These are phyloP conservation scores for Odontophorus gujanensis DNA, from an alignment of 2,113 vertebrate genomes.

Conservation along the genomic window DNA sequence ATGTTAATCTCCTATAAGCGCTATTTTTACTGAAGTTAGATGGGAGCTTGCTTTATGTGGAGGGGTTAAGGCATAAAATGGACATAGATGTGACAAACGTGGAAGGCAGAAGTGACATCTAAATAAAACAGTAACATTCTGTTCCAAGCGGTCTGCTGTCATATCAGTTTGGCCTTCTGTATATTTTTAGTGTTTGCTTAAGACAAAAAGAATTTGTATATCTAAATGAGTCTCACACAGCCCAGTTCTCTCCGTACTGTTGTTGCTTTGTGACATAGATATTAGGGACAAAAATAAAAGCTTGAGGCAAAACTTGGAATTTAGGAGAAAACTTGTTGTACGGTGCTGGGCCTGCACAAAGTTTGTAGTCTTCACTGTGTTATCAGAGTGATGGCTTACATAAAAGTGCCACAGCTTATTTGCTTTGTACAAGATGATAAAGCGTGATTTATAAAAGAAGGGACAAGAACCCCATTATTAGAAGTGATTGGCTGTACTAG, in stretches of 20 bases:
- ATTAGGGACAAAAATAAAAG: neutral
- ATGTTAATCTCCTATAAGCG: neutral
- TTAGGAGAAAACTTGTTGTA: too few species aligned
- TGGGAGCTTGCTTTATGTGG: neutral
- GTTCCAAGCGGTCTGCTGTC: neutral
- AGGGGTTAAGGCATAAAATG: neutral
- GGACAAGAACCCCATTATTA: neutral
- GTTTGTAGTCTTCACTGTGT: neutral
- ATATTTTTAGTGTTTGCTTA: constrained; percentile 1
- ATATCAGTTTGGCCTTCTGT: neutral
- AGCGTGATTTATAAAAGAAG: neutral
- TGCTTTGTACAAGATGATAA: constrained; percentile 14
- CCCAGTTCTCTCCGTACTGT: neutral
- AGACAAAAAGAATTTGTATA: neutral
- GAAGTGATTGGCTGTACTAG: neutral
- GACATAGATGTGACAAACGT: neutral
- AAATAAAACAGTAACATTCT: neutral
- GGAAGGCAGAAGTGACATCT: neutral
- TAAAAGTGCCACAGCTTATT: neutral
- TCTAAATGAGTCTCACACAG: neutral
- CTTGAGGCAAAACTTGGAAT: neutral
- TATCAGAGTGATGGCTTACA: neutral
- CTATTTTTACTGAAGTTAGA: neutral
- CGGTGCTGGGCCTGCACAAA: neutral
- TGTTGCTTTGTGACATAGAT: neutral